Conservation (phyloP, 2,113 vertebrate species). For the Upupa epops region DNA sequence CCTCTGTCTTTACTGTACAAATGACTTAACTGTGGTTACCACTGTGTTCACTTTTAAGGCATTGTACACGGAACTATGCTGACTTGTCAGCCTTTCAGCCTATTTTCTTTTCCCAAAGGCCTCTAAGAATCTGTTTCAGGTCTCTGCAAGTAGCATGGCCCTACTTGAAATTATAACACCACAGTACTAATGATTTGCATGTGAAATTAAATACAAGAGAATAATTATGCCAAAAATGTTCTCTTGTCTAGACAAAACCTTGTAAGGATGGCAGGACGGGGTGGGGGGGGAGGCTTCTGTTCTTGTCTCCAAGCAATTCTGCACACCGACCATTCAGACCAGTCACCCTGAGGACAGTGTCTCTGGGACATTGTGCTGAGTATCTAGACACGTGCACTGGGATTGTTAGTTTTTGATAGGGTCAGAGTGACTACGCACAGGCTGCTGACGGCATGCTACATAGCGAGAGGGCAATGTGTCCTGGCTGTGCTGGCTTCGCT, state of each 20-base stretch:
- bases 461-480: background rate
- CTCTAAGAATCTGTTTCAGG: conserved; percentile 18
- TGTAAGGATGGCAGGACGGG: background rate
- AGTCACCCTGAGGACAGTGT: background rate
- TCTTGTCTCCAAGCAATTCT: background rate
- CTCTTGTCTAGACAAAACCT: conserved; percentile 50
- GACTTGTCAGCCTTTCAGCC: background rate
- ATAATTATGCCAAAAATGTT: conserved; percentile 14
- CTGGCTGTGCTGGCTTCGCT: background rate
- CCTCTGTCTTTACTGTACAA: too few species aligned
- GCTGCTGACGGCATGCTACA: background rate
- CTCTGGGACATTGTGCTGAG: background rate
- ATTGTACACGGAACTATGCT: background rate
- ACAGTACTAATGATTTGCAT: conserved; percentile 46
- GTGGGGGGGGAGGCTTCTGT: background rate
- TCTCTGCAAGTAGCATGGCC: background rate
- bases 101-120: background rate
- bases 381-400: background rate
- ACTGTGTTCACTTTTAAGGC: too few species aligned
- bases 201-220: conserved; percentile 36
- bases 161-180: background rate
- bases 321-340: background rate
- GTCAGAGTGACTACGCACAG: background rate
- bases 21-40: too few species aligned
- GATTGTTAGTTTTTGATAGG: background rate